phyloP scores from a whole-genome alignment of 2,797 vertebrate species.

The Cyprinella venusta region DNA sequence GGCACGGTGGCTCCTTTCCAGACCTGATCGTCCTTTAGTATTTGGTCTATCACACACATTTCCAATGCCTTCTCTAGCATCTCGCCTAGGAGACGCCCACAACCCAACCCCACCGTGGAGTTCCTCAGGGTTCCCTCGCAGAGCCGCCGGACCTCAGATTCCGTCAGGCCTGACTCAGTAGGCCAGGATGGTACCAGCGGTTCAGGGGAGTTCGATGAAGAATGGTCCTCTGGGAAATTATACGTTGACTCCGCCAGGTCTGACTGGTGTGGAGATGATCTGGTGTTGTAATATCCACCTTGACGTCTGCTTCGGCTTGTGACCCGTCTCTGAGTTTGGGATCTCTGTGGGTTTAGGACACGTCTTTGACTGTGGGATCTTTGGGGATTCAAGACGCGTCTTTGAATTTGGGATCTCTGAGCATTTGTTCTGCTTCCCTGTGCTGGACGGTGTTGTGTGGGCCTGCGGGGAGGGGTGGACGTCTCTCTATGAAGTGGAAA shows the following conservation, averaged over 20 bases:
- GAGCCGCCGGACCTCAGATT: constrained; percentile 65
- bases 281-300: background rate
- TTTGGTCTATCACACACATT: constrained; percentile 86
- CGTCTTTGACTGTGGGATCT: constrained; percentile 27
- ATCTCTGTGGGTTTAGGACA: constrained; percentile 3
- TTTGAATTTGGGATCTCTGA: constrained; percentile 32
- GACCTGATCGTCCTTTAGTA: constrained; percentile 82
- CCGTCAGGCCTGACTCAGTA: constrained; percentile 76
- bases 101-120: constrained; percentile 81
- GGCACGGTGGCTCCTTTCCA: constrained; percentile 75
- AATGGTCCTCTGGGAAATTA: constrained; percentile 83
- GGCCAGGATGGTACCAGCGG: constrained; percentile 76
- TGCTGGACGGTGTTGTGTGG: constrained; percentile 42
- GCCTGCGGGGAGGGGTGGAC: constrained; percentile 40
- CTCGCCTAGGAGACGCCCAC: constrained; percentile 74
- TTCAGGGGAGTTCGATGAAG: constrained; percentile 63
- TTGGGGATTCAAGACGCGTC: constrained; percentile 28
- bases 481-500: constrained; percentile 64
- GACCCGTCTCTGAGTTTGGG: constrained; percentile 54
- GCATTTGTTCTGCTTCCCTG: constrained; percentile 21
- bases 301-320: constrained; percentile 67
- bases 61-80: constrained; percentile 60
- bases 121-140: constrained; percentile 79
- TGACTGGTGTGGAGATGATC: constrained; percentile 50
- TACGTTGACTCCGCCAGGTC: constrained; percentile 76